These are phyloP conservation scores for Sarcophaga subvicina DNA, from an alignment of 2,888 invertebrate species.

Conservation along the genomic window DNA sequence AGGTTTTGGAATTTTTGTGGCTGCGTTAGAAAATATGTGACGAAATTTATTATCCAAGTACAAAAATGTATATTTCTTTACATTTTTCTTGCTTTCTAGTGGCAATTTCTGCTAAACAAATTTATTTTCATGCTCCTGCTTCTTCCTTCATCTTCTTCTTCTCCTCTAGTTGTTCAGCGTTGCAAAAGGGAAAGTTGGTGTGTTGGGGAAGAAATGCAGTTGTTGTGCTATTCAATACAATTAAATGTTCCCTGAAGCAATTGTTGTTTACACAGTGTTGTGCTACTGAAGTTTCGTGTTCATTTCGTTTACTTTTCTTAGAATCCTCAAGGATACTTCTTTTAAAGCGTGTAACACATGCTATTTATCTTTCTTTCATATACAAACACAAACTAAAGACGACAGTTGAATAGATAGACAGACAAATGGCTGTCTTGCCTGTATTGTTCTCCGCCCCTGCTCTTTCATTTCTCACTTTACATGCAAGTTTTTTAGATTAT, in stretches of 20 bases:
- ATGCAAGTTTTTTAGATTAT: not conserved
- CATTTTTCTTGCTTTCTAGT: too few relatives aligned
- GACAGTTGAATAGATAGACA: not conserved
- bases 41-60: too few relatives aligned
- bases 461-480: not conserved
- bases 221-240: not conserved
- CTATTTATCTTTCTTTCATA: not conserved
- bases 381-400: not conserved
- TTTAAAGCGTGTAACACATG: not conserved
- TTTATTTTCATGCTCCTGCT: too few relatives aligned
- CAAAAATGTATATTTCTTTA: too few relatives aligned
- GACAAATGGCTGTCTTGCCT: not conserved
- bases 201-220: not conserved
- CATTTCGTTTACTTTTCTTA: not conserved
- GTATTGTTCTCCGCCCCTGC: not conserved
- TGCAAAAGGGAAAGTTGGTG: not conserved
- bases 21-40: too few relatives aligned
- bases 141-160: too few relatives aligned
- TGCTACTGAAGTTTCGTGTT: not conserved
- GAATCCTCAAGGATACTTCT: not conserved
- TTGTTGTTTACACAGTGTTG: not conserved
- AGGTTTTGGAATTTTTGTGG: too few relatives aligned
- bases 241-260: not conserved
- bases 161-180: too few relatives aligned
- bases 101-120: too few relatives aligned